A percentile compares a stretch with the other conserved stretches of the same genome.
phyloP scores from a whole-genome alignment of 2,113 vertebrate genomes.

The Brachyhypopomus occidentalis region DNA sequence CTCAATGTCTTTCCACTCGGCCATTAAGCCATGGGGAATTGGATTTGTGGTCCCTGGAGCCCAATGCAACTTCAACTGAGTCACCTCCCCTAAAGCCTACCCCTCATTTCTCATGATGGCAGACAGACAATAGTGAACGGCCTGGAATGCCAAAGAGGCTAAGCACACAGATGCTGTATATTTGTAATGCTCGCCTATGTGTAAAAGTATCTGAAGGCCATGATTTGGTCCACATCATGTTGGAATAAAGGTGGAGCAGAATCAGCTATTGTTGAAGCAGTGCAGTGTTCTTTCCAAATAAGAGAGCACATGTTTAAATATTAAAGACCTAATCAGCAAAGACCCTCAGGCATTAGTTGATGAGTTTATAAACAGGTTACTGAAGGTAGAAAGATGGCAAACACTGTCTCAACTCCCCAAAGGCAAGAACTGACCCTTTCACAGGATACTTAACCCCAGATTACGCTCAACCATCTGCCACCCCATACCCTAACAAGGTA shows the following conservation, averaged over 20 bases:
- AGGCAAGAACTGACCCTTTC: background rate
- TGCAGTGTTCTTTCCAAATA: background rate
- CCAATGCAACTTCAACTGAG: background rate
- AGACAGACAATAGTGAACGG: constrained; percentile 11
- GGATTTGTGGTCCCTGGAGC: constrained; percentile 9
- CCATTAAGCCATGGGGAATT: constrained; percentile 37
- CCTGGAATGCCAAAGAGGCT: background rate
- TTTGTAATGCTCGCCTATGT: background rate
- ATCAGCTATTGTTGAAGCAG: background rate
- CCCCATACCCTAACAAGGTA: background rate
- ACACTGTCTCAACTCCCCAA: background rate
- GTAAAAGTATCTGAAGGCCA: background rate
- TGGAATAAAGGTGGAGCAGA: background rate
- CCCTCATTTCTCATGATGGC: constrained; percentile 22
- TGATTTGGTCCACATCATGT: background rate
- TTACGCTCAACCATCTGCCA: constrained; percentile 14
- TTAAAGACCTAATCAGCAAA: constrained; percentile 9
- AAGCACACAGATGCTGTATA: background rate
- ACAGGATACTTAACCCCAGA: background rate
- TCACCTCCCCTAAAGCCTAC: background rate
- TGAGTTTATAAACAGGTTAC: constrained; percentile 13
- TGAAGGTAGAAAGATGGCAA: background rate
- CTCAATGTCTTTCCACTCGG: constrained; percentile 18
- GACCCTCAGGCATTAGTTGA: constrained; percentile 4
- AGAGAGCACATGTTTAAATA: background rate